Evolutionary conservation across 2,888 invertebrate species (phyloP), one percentile per base, ranked within the genome.

Genomic region (Lucinisca nassula): DNA sequence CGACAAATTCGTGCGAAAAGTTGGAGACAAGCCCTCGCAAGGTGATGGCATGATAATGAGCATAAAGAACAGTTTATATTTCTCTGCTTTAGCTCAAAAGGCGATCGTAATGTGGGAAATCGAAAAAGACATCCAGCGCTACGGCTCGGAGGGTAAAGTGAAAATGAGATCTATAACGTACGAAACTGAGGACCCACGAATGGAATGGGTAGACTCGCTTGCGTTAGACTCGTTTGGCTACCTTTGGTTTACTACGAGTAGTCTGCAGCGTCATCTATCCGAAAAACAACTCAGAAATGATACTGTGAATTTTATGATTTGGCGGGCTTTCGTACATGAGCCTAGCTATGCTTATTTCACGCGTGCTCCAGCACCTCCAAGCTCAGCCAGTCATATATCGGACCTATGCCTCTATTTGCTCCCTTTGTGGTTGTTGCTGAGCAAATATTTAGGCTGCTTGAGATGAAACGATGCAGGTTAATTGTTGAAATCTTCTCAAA

Each of bases 191-290:
- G 83, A 92, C 27, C 81, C 84, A 24, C 78, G 83, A 6, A 92
- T 94, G 92, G 91, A 92, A 32, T 94, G 94, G 94, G 90, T 92
- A 4, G 94, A 94, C 82, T 91, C 93, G 0, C 89, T 94, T 10
- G 92, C 91, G 2, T 87, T 93, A 30, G 92, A 93, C 37, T 91
- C 91, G 67, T 82, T 87, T 35, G 93, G 93, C 2, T 89, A 92
- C 75, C 85, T 94, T 30, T 94, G 94, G 94, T 92, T 94, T 77
- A 92, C 93, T 10, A 92, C 93, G 4, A 94, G 93, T 73, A 88
- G 92, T 27, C 82, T 94, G 14, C 89, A 91, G 17, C 81, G 84
- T 8, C 92, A 90, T 72, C 75, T 92, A n/a, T 74, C 84, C 37
- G 81, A 87, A 14, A 82, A 82, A 45, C n/a, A n/a, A n/a, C 74